Evolutionary conservation across 2,888 invertebrate genomes (phyloP), one percentile per base, ranked within the genome.

Genomic region (Stenodema calcarata): DNA sequence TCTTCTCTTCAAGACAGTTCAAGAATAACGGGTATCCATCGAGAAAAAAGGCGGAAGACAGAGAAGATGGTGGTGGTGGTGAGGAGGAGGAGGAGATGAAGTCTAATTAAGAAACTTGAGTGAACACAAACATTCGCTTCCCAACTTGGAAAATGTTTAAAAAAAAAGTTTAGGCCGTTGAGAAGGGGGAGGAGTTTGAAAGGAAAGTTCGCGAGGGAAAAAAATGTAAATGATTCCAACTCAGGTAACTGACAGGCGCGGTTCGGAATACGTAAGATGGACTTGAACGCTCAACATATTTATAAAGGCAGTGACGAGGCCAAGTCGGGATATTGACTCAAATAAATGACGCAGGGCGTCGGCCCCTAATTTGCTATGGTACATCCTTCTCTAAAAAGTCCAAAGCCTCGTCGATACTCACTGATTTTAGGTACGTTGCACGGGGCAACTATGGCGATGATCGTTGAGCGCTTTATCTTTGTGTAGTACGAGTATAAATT

Each of bases 221-320:
- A 78, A 78, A 78, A 78, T 78, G 78, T 78, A 78, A 78, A 78
- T 78, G 78, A 78, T 78, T 78, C 78, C 78, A 78, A 78, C 78
- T 78, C 42, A 78, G 78, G 78, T 78, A 78, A 78, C 78, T 78
- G 78, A 78, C 78, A 78, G 78, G 78, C 44, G 18, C 78, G 41
- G 44, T 44, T 42, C 18, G 16, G 78, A 78, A 78, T 78, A 78
- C 78, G 4, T 44, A 78, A 78, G 41, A 18, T 78, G 42, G 41
- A 78, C 78, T 27, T n/a, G 23, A 44, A 14, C 62, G 62, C 62
- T 62, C 62, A 62, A 62, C 78, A 78, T 78, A 78, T 78, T 78
- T 44, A 78, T 44, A 78, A 44, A 78, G 78, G 27, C 44, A 35
- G 35, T 16, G 35, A 0, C 2, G 62, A 7, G 18, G 47, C 47